A percentile compares a stretch with the other conserved stretches of the same genome.
These are phyloP conservation scores for Acipenser transmontanus DNA, from an alignment of 2,797 vertebrate genomes.

Conservation along the genomic window DNA sequence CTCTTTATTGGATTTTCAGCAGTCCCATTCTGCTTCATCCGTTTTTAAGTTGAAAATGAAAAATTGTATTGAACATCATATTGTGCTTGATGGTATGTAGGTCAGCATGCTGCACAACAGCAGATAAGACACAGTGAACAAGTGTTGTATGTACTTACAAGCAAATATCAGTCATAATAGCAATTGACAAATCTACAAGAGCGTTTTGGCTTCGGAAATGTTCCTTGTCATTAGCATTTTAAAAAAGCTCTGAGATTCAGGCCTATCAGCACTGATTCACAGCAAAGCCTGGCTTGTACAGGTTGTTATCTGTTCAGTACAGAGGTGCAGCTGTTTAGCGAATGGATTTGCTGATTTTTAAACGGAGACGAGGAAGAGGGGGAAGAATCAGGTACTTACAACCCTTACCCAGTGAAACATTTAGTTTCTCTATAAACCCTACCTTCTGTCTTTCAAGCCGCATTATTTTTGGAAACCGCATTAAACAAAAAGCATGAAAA, in stretches of 20 bases:
- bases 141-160: constrained; percentile 99
- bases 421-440: constrained; percentile 83
- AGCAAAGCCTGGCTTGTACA: constrained; percentile 95
- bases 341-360: constrained; percentile 99
- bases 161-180: constrained; percentile 99
- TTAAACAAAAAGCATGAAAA: constrained; percentile 69
- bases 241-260: constrained; percentile 98
- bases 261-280: constrained; percentile 97
- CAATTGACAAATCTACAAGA: constrained; percentile 99
- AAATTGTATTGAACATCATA: constrained; percentile 94
- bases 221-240: constrained; percentile 99
- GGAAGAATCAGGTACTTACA: constrained; percentile 98
- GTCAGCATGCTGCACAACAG: constrained; percentile 96
- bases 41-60: constrained; percentile 98
- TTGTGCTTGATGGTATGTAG: constrained; percentile 99
- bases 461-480: constrained; percentile 90
- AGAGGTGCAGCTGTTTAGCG: constrained; percentile 99
- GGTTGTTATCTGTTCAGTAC: constrained; percentile 99
- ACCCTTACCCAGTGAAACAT: constrained; percentile 85
- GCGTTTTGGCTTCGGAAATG: constrained; percentile 94
- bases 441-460: constrained; percentile 78
- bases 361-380: constrained; percentile 94
- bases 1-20: constrained; percentile 95
- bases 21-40: constrained; percentile 96
- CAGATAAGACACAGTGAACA: constrained; percentile 98